Evolutionary conservation across 2,113 vertebrate species (phyloP), one percentile per base, ranked within the genome.

Genomic region (Tyrannus savana): DNA sequence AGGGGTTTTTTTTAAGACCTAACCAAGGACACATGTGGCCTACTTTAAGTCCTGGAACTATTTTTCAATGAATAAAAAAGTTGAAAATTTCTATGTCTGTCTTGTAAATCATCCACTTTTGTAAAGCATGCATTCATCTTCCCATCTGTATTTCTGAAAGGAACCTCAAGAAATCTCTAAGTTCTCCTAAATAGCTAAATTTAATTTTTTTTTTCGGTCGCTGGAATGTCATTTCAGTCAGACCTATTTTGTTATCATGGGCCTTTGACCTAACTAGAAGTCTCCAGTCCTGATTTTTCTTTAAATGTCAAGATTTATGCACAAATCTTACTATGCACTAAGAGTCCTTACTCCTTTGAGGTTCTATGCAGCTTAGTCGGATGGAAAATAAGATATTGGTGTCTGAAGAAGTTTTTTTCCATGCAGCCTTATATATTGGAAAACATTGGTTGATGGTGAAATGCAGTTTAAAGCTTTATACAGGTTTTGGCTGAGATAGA

Each of bases 381-480:
- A 35, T 18, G 10, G 4, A 77, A 80, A 27, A 33, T 23, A 74
- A 49, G 22, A 37, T 19, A 12, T 0, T 10, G 16, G 21, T 63
- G 5, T 39, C 24, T 58, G 68, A 44, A 79, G 14, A 89, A 73
- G 2, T 23, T 6, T 18, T 90, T 30, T 77, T 58, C 16, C 25
- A 15, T 4, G 50, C 22, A 33, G 14, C 4, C 3, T 3, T 42
- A 12, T 19, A 28, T 39, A 33, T 12, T 60, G 11, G 52, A 79
- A 71, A 83, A 55, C 28, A 47, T 0, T 0, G 2, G 5, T 35
- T 19, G 25, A 49, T 1, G 6, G 3, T 27, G 8, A 84, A 77
- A 87, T 41, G 5, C 21, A 47, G 4, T 50, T 82, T 28, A 88
- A 64, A 50, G 3, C 6, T 88, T 59, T 75, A 11, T 31, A 16